phyloP scores from a whole-genome alignment of 2,888 invertebrate genomes.

The Cheilosia scutellata region DNA sequence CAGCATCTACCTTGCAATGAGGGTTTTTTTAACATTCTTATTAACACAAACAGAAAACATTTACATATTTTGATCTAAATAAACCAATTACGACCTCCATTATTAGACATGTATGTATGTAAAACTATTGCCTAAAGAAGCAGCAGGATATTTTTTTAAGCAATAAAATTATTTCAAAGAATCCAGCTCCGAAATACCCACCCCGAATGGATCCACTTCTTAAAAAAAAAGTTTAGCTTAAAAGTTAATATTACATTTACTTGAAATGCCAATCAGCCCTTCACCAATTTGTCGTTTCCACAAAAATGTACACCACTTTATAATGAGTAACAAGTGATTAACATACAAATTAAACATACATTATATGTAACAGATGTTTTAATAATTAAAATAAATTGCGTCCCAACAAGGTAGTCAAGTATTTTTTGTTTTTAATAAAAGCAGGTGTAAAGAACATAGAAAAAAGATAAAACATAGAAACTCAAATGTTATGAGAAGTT shows the following conservation, averaged over 20 bases:
- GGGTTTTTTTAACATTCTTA: too few relatives aligned
- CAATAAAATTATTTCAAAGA: constrained; percentile 39
- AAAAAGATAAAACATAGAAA: constrained; percentile 21
- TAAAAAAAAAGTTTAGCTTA: constrained; percentile 21
- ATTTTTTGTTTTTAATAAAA: constrained; percentile 14
- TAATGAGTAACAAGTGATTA: constrained; percentile 33
- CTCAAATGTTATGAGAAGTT: constrained; percentile 48
- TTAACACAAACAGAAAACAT: neutral
- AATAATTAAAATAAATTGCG: neutral
- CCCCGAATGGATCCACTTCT: constrained; percentile 73
- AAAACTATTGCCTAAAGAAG: constrained; percentile 49
- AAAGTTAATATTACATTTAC: constrained; percentile 39
- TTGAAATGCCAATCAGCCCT: constrained; percentile 74
- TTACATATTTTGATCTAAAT: neutral
- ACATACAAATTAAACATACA: constrained; percentile 38
- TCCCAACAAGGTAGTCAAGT: neutral
- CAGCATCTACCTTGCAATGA: too few relatives aligned
- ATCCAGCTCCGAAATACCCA: constrained; percentile 73
- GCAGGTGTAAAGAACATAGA: constrained; percentile 11
- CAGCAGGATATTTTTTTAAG: constrained; percentile 24
- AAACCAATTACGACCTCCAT: neutral
- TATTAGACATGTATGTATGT: neutral
- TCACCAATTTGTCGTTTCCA: constrained; percentile 64
- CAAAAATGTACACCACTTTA: constrained; percentile 41
- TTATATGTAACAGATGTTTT: neutral